Percentiles rank a stretch among this genome's conserved stretches.
phyloP scores from a whole-genome alignment of 2,888 invertebrate species.

The Palloptera scutellata region DNA sequence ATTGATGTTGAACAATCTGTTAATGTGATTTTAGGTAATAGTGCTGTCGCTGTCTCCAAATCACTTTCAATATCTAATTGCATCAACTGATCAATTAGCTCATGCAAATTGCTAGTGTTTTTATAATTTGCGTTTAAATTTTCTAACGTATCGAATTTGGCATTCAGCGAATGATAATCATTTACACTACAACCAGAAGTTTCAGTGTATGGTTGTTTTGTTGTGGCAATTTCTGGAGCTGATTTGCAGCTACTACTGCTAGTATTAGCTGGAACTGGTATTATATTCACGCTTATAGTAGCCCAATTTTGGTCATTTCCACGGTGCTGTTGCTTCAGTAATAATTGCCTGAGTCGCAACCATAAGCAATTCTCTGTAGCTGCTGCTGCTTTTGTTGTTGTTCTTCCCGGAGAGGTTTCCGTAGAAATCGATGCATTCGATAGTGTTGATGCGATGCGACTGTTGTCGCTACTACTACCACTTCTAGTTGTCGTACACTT shows the following conservation, averaged over 20 bases:
- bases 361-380: conserved; percentile 5
- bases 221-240: background rate
- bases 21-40: conserved; percentile 57
- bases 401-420: conserved; percentile 22
- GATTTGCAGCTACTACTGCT: background rate
- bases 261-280: background rate
- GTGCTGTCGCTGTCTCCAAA: conserved; percentile 16
- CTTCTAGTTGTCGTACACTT: conserved; percentile 16
- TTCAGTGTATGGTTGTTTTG: conserved; percentile 1
- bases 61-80: conserved; percentile 48
- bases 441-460: conserved; percentile 35
- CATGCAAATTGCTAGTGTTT: conserved; percentile 41
- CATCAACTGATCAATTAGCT: conserved; percentile 54
- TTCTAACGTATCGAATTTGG: too few species aligned
- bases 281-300: too few species aligned
- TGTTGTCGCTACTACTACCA: conserved; percentile 46
- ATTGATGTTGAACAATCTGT: conserved; percentile 51
- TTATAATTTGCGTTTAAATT: background rate
- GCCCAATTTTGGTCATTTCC: background rate
- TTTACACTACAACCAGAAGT: too few species aligned
- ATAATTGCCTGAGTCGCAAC: background rate
- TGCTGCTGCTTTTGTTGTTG: conserved; percentile 37
- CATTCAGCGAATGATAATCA: too few species aligned
- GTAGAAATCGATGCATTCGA: conserved; percentile 7
- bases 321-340: background rate